Base-by-base conservation (phyloP, 2,888 invertebrate species). In the Phymatocera aterrima region DNA sequence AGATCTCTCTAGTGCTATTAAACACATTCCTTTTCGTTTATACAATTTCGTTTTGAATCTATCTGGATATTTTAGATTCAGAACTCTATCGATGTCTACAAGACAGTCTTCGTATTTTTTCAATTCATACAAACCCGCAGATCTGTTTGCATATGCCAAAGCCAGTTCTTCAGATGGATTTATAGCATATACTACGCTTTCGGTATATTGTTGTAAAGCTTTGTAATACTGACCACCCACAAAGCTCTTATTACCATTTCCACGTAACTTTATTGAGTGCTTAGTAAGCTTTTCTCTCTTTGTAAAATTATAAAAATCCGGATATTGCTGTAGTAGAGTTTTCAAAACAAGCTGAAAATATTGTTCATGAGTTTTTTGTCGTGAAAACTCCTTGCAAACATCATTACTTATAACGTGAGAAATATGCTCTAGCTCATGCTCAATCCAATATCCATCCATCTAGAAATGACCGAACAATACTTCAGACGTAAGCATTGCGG, bases 91-190 rank as follows among this genome's bases (percentile, higher is more conserved):
- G 40, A 48, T 15, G 18, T 79, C 79, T 57, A 60, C 8, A 15
- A 77, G 2, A 1, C 68, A 65, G 18, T 79, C 77, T 10, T 70
- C 28, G 40, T 77, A 79, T 4, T 21, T 34, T 40, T 77, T 40
- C n/a, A 77, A n/a, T 15, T 75, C 64, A 8, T 70, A 34, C 15
- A 77, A 68, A 1, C 37, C 48, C 8, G 40, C 34, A 12, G 77
- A 75, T 18, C 79, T 12, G 21, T 61, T 31, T 1, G 37, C 61
- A n/a, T 61, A 61, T 1, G 34, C 31, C 18, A 61, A 18, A 31
- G 61, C 61, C n/a, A 18, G 34, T 12, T 12, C n/a, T 37, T 37
- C 18, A 18, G 61, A 61, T 2, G 31, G 34, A 18, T n/a, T n/a
- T 18, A 34, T 31, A 18, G 61, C 6, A 0, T 34, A 6, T 61